Base-by-base conservation (phyloP, 2,797 vertebrate species). In the Sardinella longiceps region DNA sequence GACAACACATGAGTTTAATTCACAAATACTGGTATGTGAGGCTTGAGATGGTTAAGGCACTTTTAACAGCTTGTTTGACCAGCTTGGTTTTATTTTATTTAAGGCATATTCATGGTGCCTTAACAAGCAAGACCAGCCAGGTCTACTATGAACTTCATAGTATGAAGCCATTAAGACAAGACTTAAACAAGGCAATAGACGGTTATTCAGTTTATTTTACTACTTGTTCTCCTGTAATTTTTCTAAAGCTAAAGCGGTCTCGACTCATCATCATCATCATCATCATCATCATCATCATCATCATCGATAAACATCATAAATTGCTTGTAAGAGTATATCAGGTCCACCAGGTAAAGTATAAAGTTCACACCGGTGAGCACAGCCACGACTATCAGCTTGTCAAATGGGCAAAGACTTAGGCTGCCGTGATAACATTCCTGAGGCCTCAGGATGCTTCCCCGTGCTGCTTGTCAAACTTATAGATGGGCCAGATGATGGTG, bases 401-500 rank as follows among this genome's bases (percentile, higher is more conserved):
- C 95, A 93, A 94, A 96, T 0, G 0, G 0, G 7, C 95, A 96
- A 70, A 96, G 88, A 1, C 94, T 94, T 0, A 0, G 0, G 0
- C 0, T 0, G 39, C 0, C 20, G 86, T 82, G 23, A 51, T 4
- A 2, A 23, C 94, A 95, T 0, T 0, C 0, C 45, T 9, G 30
- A 0, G 94, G 93, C 81, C 95, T 90, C 0, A 83, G 0, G 83
- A 93, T 92, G 0, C 0, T 0, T 12, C 96, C 96, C 94, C 89
- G 0, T 96, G 89, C 25, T 91, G 95, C 15, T 90, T 83, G 39
- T 96, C 93, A 5, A 98, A 98, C 86, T 96, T 94, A 91, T 95
- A 98, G 87, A 98, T 94, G 1, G 97, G 97, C 97, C 97, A 98
- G 90, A 98, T 90, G 83, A 98, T 95, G 85, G 96, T 93, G 12